Conservation (phyloP, 2,888 invertebrate species). For the Meghimatium bilineatum region DNA sequence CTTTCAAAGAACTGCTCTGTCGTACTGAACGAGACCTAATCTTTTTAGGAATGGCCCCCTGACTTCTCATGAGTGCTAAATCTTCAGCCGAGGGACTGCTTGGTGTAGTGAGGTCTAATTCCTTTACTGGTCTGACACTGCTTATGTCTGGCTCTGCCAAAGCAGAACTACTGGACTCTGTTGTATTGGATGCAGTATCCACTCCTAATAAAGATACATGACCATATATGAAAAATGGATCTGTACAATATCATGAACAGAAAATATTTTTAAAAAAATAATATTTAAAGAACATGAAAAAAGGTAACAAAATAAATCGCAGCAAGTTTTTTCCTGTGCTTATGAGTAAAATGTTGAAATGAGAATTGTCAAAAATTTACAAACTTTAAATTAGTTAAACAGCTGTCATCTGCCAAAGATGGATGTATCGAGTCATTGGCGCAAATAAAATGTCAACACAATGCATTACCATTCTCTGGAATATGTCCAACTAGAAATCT, state of each 20-base stretch:
- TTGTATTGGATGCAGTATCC: constrained; percentile 42
- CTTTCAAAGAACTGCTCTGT: constrained; percentile 37
- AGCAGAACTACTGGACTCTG: constrained; percentile 58
- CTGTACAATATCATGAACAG: background rate
- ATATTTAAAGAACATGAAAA: no score
- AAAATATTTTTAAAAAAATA: no score
- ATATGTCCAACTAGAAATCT: no score
- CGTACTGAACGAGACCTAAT: constrained; percentile 29
- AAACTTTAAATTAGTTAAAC: no score
- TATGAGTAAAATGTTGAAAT: no score
- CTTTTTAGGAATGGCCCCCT: constrained; percentile 71
- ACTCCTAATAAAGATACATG: constrained; percentile 21
- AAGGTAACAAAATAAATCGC: no score
- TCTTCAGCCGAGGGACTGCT: constrained; percentile 66
- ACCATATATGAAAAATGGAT: background rate
- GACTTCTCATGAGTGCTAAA: constrained; percentile 65
- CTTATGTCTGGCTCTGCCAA: constrained; percentile 59
- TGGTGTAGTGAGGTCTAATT: constrained; percentile 60
- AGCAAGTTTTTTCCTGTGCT: no score
- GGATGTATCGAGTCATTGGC: no score
- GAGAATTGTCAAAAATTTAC: no score
- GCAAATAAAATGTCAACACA: no score
- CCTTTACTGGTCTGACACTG: constrained; percentile 53
- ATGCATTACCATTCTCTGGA: no score
- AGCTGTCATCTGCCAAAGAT: no score